Evolutionary conservation across 2,113 vertebrate genomes (phyloP), one percentile per base, ranked within the genome.

Genomic region (Corythornis madagascariensis): DNA sequence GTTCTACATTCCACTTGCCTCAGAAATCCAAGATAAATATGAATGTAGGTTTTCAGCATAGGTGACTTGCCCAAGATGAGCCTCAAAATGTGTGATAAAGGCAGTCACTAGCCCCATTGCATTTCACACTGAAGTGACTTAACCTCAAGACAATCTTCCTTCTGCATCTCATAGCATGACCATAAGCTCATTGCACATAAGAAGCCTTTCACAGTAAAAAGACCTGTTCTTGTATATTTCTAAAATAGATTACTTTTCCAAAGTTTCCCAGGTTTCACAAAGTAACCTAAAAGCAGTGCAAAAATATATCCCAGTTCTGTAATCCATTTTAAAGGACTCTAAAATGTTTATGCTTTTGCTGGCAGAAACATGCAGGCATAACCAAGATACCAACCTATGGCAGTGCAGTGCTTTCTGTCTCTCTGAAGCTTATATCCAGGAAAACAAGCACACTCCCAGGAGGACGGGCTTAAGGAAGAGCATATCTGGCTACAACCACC

Each of bases 401-500:
- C 98, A 67, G 76, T 93, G 95, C 99, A 99, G 89, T 94, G 97
- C 76, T 97, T 98, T 69, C 96, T 97, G 84, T 99, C 98, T 55
- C 29, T 83, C 24, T 98, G 98, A 65, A 99, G 98, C 55, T 96
- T 97, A 92, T 99, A 99, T 35, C 99, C 99, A 77, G 98, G 98
- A 74, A 97, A 96, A 93, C 99, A 99, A 40, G 92, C 93, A 93
- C 99, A 99, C 66, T 98, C 96, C 99, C 99, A 99, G 73, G 97
- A 96, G 16, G 45, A 94, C 1, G 98, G 98, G 61, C 95, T 96
- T 77, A 97, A 82, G 31, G 96, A 93, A 56, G 96, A 94, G 82
- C 99, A 99, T 80, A 98, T 97, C 91, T 99, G 99, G 95, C 98
- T 99, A 92, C 99, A 99, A 11, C 98, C 98, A 26, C 98, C 99